A percentile compares a stretch with the other conserved stretches of the same genome.
phyloP scores from a whole-genome alignment of 2,113 vertebrate genomes.

The Sitta europaea region DNA sequence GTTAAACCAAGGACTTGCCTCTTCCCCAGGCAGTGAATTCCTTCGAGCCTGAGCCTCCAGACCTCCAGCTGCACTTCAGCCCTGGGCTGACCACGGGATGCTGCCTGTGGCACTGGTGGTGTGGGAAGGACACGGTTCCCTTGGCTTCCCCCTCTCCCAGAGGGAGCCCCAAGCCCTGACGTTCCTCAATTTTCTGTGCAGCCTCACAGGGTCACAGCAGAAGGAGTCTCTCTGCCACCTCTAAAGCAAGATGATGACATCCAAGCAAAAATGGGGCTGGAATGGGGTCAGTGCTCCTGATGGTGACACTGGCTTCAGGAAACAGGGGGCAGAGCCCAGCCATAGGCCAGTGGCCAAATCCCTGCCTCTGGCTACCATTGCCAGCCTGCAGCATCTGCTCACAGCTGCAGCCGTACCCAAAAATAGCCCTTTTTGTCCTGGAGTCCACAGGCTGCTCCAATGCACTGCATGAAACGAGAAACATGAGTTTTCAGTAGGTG shows the following conservation, averaged over 20 bases:
- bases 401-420: background rate
- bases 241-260: accelerated
- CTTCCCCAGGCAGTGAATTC: background rate
- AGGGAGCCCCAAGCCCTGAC: background rate
- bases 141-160: background rate
- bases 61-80: background rate
- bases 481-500: background rate
- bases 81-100: accelerated
- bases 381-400: background rate
- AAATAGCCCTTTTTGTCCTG: background rate
- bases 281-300: accelerated
- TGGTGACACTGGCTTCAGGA: background rate
- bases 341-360: background rate
- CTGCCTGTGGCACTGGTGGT: background rate
- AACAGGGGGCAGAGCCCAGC: background rate
- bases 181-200: background rate
- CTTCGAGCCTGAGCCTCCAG: accelerated
- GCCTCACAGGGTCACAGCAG: background rate
- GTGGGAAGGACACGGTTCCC: background rate
- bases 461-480: accelerated
- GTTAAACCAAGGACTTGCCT: background rate
- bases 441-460: background rate
- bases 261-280: accelerated
- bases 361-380: background rate
- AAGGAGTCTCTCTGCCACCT: too few relatives aligned